Conservation (phyloP, 1,140 invertebrate genomes). For the Neodiprion lecontei region DNA sequence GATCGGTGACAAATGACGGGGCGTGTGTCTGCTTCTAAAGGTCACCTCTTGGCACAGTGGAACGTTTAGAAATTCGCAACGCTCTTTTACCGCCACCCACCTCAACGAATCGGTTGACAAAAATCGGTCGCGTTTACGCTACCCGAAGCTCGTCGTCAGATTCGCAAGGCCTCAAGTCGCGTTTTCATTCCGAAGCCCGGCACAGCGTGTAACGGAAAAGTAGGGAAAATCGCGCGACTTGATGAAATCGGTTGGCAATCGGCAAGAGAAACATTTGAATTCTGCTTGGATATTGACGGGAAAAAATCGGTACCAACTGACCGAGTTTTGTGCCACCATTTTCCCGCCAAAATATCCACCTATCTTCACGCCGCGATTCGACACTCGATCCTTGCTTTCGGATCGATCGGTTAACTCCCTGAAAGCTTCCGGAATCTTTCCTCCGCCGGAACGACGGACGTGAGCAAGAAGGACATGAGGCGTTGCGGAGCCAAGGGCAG, state of each 20-base stretch:
- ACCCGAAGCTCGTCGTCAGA: background rate
- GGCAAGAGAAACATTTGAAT: background rate
- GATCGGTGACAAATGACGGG: too few species aligned
- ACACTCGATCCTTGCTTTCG: background rate
- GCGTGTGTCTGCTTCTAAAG: too few species aligned
- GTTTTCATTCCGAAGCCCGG: background rate
- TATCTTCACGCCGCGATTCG: background rate
- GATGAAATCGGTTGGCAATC: background rate
- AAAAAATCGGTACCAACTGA: too few species aligned
- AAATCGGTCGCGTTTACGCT: background rate
- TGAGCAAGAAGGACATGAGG: background rate
- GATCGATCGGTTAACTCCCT: background rate
- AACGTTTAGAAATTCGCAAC: constrained; percentile 5
- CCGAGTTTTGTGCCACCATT: too few species aligned
- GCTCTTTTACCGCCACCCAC: background rate
- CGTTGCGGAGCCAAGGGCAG: constrained; percentile 7
- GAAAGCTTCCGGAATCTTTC: background rate
- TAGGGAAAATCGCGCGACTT: background rate
- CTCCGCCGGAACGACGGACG: background rate
- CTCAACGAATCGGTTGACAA: background rate
- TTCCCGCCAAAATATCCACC: too few species aligned
- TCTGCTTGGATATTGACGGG: background rate
- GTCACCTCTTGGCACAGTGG: background rate
- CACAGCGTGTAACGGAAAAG: background rate
- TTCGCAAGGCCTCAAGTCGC: background rate